phyloP scores from a whole-genome alignment of 1,140 invertebrate genomes.

The Drosophila rhopaloa region DNA sequence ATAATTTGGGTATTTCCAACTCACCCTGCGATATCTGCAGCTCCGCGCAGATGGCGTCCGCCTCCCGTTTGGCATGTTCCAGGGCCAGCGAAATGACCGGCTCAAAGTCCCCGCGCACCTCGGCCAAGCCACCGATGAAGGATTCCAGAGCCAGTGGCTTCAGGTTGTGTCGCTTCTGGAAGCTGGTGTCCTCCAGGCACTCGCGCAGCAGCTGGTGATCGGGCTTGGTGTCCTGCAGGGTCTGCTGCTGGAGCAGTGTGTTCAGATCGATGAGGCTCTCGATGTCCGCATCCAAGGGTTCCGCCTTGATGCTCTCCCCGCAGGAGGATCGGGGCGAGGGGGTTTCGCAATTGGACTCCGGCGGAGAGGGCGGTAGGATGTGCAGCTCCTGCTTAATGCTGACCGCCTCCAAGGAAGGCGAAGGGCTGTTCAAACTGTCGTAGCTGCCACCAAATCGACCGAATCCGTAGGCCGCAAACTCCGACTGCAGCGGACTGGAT shows the following conservation, averaged over 20 bases:
- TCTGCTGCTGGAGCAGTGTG: constrained; percentile 67
- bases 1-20: constrained; percentile 48
- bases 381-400: constrained; percentile 83
- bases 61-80: constrained; percentile 93
- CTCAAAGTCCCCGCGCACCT: constrained; percentile 89
- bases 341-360: constrained; percentile 83
- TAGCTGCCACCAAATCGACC: constrained; percentile 59
- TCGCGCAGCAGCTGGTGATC: constrained; percentile 92
- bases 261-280: constrained; percentile 81
- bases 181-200: constrained; percentile 92
- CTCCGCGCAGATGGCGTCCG: constrained; percentile 92
- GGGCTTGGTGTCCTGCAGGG: constrained; percentile 80
- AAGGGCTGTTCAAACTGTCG: constrained; percentile 77
- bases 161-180: constrained; percentile 92
- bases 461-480: constrained; percentile 64
- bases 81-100: constrained; percentile 93
- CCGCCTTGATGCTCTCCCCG: constrained; percentile 70
- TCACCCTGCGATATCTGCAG: constrained; percentile 94
- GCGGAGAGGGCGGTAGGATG: constrained; percentile 82
- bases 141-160: constrained; percentile 89
- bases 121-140: constrained; percentile 85
- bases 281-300: constrained; percentile 79
- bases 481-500: constrained; percentile 77
- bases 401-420: constrained; percentile 72
- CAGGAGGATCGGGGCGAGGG: constrained; percentile 75